Evolutionary conservation across 2,888 invertebrate genomes (phyloP), one percentile per base, ranked within the genome.

Genomic region (Boloria euphrosyne): DNA sequence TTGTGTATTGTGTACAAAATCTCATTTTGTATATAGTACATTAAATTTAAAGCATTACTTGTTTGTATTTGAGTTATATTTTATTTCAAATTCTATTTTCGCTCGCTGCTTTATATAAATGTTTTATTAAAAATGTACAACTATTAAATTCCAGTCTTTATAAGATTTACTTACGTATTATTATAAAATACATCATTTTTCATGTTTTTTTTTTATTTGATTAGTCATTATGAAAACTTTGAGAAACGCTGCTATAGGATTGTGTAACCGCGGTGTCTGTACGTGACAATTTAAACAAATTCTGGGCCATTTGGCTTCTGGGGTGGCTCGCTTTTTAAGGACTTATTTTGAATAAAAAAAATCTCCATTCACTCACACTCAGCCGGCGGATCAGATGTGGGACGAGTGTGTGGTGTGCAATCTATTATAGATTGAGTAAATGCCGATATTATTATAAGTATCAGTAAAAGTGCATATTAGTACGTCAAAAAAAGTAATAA

Each of bases 281-380:
- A 90, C 91, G 92, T 92, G 92, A 92, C 92, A 92, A 91, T 92
- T 92, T 92, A 92, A 92, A 92, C 92, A 92, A 92, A 92, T 92
- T 92, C 92, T 87, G 89, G 86, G 85, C 92, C 92, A 92, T 92
- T 92, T 92, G 91, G 90, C 90, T 89, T 88, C 91, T 87, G 85
- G 92, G 91, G 90, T 90, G 85, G 87, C 79, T 79, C 78, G 77
- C 74, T 85, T 90, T 90, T 88, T 85, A 78, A 84, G 82, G 78
- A 85, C 85, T 84, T 88, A 87, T 85, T 90, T 89, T 89, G 80
- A 89, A 90, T 89, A 85, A 87, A 90, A 88, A 87, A 84, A 82
- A 63, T 73, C 73, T 75, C 83, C 78, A 88, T 89, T 87, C 83
- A 88, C 73, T 78, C 74, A 75, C 74, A 77, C 74, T 82, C 85